Percentiles rank a stretch among this genome's conserved stretches.
Conservation (phyloP, 1,140 invertebrate species). For the Psilanteris sp. region DNA sequence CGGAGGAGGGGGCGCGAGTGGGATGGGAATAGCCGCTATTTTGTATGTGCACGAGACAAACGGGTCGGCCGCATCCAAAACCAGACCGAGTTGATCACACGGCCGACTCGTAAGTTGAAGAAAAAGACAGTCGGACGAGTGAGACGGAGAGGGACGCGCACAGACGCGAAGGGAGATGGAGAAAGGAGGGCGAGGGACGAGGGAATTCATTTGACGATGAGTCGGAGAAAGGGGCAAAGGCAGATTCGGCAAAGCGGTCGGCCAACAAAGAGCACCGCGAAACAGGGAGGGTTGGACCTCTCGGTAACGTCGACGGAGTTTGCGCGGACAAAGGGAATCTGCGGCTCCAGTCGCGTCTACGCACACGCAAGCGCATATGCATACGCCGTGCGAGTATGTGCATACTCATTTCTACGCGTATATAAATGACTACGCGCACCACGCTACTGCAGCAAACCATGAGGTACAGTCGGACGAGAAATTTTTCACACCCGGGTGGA, state of each 20-base stretch:
- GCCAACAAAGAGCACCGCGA: slow-evolving; percentile 37
- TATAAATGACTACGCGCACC: slow-evolving; percentile 64
- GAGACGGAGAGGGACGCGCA: slow-evolving; percentile 23
- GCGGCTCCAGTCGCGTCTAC: slow-evolving; percentile 70
- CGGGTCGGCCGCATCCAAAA: slow-evolving; percentile 59
- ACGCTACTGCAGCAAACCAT: slow-evolving; percentile 57
- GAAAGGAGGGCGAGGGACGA: slow-evolving; percentile 2
- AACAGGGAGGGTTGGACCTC: slow-evolving; percentile 46
- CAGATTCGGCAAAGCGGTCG: slow-evolving; percentile 45
- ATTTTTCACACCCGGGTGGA: slow-evolving; percentile 49
- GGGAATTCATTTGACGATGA: slow-evolving; percentile 54
- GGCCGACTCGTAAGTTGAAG: slow-evolving; percentile 48
- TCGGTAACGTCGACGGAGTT: slow-evolving; percentile 51
- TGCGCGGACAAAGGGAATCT: slow-evolving; percentile 75
- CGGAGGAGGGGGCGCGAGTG: too few species aligned
- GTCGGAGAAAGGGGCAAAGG: slow-evolving; percentile 51
- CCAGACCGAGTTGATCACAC: slow-evolving; percentile 53
- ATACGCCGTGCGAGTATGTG: slow-evolving; percentile 47
- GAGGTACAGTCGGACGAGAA: slow-evolving; percentile 69
- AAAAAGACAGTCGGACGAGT: slow-evolving; percentile 32
- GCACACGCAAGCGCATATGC: slow-evolving; percentile 66
- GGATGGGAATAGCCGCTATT: slow-evolving; percentile 29
- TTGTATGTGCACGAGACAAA: slow-evolving; percentile 21
- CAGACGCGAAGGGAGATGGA: slow-evolving; percentile 13
- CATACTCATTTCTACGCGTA: slow-evolving; percentile 61